phyloP scores from a whole-genome alignment of 2,888 invertebrate species.

The Mechanitis mazaeus region DNA sequence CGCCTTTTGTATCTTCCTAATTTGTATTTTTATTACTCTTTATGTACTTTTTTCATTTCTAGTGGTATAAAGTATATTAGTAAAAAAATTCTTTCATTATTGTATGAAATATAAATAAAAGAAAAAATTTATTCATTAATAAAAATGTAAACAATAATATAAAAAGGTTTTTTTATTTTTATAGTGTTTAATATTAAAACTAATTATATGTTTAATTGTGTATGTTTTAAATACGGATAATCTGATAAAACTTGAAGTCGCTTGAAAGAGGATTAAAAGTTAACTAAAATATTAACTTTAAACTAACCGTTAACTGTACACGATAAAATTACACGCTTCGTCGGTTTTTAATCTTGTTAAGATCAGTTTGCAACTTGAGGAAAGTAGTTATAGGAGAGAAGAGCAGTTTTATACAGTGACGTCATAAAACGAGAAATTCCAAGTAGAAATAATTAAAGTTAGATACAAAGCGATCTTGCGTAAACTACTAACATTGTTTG shows the following conservation, averaged over 20 bases:
- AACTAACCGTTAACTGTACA: not conserved
- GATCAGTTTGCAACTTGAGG: conserved; percentile 3
- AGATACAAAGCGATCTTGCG: not conserved
- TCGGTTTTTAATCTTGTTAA: conserved; percentile 20
- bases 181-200: not conserved
- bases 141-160: conserved; percentile 58
- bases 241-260: no score
- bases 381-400: not conserved
- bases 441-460: conserved; percentile 2
- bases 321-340: conserved; percentile 20
- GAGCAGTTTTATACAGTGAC: not conserved
- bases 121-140: conserved; percentile 33
- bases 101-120: no score
- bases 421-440: conserved; percentile 4
- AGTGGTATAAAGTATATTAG: no score
- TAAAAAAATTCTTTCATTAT: no score
- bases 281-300: not conserved
- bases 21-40: no score
- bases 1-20: no score
- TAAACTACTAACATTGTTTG: not conserved
- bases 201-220: not conserved
- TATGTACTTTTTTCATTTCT: no score
- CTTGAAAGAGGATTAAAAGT: no score
- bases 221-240: no score
- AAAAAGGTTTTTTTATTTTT: conserved; percentile 12